phyloP scores from a whole-genome alignment of 2,113 vertebrate species.

The Vicugna pacos region DNA sequence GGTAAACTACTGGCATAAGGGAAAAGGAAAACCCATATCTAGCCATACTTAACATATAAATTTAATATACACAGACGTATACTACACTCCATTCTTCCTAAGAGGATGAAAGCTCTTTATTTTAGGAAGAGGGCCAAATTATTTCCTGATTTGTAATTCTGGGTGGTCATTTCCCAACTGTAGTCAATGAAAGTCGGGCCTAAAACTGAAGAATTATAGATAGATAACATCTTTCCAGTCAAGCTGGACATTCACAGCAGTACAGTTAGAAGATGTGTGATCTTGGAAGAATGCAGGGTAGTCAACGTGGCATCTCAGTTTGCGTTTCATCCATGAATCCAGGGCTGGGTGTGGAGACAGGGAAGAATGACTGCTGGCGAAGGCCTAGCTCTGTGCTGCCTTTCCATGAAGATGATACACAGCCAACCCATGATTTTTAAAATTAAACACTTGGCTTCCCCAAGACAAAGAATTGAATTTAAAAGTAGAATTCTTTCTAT shows the following conservation, averaged over 20 bases:
- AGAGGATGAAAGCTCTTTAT: background rate
- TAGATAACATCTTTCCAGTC: slow-evolving; percentile 5
- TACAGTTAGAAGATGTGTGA: background rate
- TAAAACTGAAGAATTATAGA: slow-evolving; percentile 34
- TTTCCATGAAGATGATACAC: background rate
- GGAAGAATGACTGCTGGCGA: background rate
- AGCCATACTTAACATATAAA: background rate
- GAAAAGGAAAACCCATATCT: background rate
- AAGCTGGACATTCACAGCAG: background rate
- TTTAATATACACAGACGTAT: background rate
- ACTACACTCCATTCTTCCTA: background rate
- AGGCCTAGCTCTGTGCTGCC: background rate
- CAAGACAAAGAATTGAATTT: background rate
- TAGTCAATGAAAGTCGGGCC: slow-evolving; percentile 35
- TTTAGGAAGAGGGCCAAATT: slow-evolving; percentile 33
- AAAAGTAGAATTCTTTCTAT: slow-evolving; percentile 22
- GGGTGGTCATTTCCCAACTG: slow-evolving; percentile 46
- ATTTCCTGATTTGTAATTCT: slow-evolving; percentile 10
- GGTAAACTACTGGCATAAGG: background rate
- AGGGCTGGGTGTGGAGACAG: background rate
- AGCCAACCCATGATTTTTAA: background rate
- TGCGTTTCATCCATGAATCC: background rate
- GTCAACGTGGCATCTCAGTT: background rate
- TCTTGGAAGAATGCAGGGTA: background rate
- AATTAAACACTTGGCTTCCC: background rate